Conservation (phyloP, 2,797 vertebrate species). For the Megalops cyprinoides region DNA sequence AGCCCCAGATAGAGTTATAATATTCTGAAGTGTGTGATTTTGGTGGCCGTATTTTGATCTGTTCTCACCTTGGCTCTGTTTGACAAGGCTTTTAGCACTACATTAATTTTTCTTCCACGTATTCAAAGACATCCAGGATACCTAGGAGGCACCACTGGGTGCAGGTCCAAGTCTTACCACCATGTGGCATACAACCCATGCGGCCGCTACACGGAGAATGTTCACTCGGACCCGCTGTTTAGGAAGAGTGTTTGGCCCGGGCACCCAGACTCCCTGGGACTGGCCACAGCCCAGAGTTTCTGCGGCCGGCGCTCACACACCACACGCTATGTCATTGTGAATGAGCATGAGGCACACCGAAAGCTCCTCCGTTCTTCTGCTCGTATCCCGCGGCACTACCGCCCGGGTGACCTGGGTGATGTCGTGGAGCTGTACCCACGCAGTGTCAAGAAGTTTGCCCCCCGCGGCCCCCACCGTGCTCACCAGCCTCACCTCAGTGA, state of each 20-base stretch:
- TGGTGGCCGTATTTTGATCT: too few species aligned
- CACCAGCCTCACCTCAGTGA: conserved; percentile 78
- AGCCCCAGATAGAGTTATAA: too few species aligned
- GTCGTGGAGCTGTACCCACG: conserved; percentile 78
- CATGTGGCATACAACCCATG: conserved; percentile 63
- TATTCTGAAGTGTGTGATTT: too few species aligned
- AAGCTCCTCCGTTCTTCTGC: conserved; percentile 73
- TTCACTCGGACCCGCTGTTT: conserved; percentile 81
- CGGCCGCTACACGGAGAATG: conserved; percentile 62
- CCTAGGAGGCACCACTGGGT: conserved; percentile 67
- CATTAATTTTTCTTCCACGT: conserved; percentile 24
- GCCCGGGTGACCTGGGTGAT: conserved; percentile 71
- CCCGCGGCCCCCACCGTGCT: too few species aligned
- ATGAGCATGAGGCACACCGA: conserved; percentile 77
- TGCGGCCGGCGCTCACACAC: conserved; percentile 63
- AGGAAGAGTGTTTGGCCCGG: conserved; percentile 72
- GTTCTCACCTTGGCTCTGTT: too few species aligned
- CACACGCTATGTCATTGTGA: conserved; percentile 81
- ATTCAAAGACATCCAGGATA: conserved; percentile 68
- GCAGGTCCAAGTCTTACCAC: conserved; percentile 73
- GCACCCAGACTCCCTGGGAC: conserved; percentile 55
- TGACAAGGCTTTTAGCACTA: too few species aligned
- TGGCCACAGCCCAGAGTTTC: conserved; percentile 64
- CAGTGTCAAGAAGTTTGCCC: conserved; percentile 41
- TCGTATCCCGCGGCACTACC: conserved; percentile 77